These are phyloP conservation scores for Scomber scombrus DNA, from an alignment of 2,113 vertebrate genomes.

Conservation along the genomic window DNA sequence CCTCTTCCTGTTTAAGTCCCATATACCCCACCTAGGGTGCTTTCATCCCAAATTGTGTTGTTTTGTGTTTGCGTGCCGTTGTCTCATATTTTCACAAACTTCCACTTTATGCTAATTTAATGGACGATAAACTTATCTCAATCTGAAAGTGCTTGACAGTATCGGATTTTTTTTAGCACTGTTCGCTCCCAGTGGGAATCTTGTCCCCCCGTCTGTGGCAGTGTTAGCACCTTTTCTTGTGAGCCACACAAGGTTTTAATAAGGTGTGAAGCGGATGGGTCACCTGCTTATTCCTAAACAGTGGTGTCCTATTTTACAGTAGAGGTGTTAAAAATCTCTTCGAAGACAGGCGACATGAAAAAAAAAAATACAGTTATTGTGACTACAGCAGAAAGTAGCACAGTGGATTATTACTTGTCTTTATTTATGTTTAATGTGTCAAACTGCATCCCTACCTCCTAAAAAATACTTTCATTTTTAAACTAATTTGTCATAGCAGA, in stretches of 20 bases:
- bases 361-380: neutral
- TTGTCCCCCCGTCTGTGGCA: neutral
- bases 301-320: conserved; percentile 3
- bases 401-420: neutral
- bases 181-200: conserved; percentile 23
- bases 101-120: no score
- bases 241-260: neutral
- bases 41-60: neutral
- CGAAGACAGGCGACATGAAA: neutral
- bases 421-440: no score
- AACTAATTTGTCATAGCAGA: neutral
- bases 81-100: no score
- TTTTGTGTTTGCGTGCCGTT: no score
- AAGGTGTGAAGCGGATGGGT: neutral
- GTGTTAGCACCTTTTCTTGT: conserved; percentile 10
- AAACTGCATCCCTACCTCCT: neutral
- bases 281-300: neutral
- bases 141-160: neutral
- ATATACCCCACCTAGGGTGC: conserved; percentile 14
- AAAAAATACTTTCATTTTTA: neutral
- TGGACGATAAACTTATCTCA: no score
- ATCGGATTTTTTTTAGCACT: conserved; percentile 8
- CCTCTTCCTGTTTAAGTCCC: neutral
- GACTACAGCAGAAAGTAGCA: neutral
- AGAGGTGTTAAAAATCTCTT: neutral